These are phyloP conservation scores for Lophotis ruficrista DNA, from an alignment of 2,113 vertebrate genomes.

Conservation along the genomic window DNA sequence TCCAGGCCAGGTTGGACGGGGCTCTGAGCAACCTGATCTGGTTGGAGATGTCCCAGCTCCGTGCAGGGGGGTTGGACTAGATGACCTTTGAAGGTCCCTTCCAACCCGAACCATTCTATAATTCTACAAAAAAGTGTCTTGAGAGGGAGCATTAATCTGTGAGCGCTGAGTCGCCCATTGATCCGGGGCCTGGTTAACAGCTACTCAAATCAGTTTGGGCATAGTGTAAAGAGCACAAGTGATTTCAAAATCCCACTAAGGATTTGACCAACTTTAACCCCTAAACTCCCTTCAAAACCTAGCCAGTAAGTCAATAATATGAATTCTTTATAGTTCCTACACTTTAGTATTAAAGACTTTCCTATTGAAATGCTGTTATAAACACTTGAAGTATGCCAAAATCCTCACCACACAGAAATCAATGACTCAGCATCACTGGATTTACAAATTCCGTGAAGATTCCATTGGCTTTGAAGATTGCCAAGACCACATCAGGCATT, in stretches of 20 bases:
- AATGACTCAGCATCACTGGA: neutral
- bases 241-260: neutral
- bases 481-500: neutral
- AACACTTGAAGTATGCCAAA: neutral
- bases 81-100: too few species aligned
- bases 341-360: neutral
- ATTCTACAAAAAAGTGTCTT: rapidly evolving
- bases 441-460: neutral
- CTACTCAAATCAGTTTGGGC: neutral
- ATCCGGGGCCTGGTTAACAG: neutral
- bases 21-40: too few species aligned
- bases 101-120: too few species aligned
- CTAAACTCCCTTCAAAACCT: neutral
- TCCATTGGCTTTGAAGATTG: neutral
- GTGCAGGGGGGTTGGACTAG: too few species aligned
- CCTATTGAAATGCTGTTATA: neutral
- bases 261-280: neutral
- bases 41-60: too few species aligned
- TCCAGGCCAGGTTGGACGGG: too few species aligned
- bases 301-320: neutral
- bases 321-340: neutral
- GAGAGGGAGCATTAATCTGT: neutral
- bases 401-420: neutral
- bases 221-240: rapidly evolving
- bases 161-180: neutral